A percentile compares a stretch with the other conserved stretches of the same genome.
Evolutionary conservation across 2,888 invertebrate species (phyloP).

Genomic region (Dione juno): DNA sequence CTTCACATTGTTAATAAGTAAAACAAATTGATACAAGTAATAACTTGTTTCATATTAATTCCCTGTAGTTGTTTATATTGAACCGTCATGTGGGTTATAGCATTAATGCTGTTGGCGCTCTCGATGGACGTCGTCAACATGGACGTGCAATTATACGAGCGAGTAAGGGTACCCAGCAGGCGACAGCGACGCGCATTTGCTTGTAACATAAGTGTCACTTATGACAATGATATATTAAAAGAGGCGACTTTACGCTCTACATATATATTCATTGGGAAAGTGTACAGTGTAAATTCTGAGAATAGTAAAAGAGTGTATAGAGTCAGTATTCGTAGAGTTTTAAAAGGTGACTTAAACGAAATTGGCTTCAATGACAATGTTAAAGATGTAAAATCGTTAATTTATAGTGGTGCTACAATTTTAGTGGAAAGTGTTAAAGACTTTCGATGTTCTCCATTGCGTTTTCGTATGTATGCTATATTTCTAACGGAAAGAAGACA

Average conservation of each 20-base stretch:
- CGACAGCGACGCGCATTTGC: slow-evolving; percentile 50
- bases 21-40: slow-evolving; percentile 26
- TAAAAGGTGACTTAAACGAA: slow-evolving; percentile 75
- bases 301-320: slow-evolving; percentile 63
- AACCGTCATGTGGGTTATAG: slow-evolving; percentile 56
- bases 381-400: slow-evolving; percentile 59
- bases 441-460: slow-evolving; percentile 60
- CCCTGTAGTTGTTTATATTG: slow-evolving; percentile 33
- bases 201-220: slow-evolving; percentile 57
- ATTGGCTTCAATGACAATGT: slow-evolving; percentile 65
- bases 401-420: slow-evolving; percentile 69
- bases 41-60: slow-evolving; percentile 35
- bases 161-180: slow-evolving; percentile 43
- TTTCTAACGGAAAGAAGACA: slow-evolving; percentile 65
- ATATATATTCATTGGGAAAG: slow-evolving; percentile 75
- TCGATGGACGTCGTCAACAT: slow-evolving; percentile 52
- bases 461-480: slow-evolving; percentile 69
- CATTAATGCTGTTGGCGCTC: slow-evolving; percentile 58
- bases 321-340: slow-evolving; percentile 72
- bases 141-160: slow-evolving; percentile 51
- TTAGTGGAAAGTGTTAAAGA: slow-evolving; percentile 60
- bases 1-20: slow-evolving; percentile 18
- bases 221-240: slow-evolving; percentile 65
- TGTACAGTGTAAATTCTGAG: slow-evolving; percentile 59
- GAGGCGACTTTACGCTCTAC: slow-evolving; percentile 66